phyloP scores from a whole-genome alignment of 2,113 vertebrate species.

The Leucosticte australis region DNA sequence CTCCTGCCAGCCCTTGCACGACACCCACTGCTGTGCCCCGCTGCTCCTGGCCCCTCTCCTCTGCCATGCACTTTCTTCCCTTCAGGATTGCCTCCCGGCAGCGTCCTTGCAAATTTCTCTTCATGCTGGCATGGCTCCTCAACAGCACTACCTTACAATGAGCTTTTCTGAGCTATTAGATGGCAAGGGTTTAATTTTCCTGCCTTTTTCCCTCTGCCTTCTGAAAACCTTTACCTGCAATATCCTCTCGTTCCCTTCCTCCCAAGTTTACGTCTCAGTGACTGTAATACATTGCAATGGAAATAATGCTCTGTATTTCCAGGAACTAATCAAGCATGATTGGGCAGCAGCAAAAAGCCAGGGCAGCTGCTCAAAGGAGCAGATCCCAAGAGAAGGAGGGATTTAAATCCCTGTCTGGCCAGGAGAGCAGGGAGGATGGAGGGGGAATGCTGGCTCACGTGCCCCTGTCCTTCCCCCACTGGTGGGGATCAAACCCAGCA shows the following conservation, averaged over 20 bases:
- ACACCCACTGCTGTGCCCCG: neutral
- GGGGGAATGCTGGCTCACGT: neutral
- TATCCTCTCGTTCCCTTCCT: neutral
- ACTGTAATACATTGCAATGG: slow-evolving; percentile 11
- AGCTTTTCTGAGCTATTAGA: neutral
- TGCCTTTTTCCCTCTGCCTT: neutral
- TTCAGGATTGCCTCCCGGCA: neutral
- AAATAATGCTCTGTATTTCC: slow-evolving; percentile 16
- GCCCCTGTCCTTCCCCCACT: neutral
- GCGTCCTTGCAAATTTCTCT: neutral
- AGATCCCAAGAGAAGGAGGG: neutral
- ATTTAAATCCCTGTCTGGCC: neutral
- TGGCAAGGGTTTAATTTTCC: neutral
- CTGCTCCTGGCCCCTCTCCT: neutral
- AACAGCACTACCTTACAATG: neutral
- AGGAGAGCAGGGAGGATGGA: neutral
- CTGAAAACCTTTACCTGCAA: neutral
- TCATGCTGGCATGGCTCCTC: neutral
- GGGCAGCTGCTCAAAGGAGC: neutral
- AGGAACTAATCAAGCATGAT: slow-evolving; percentile 13
- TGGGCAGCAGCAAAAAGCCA: neutral
- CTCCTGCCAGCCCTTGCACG: neutral
- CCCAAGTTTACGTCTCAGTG: neutral
- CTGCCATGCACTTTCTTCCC: neutral
- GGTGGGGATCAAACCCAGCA: neutral